Evolutionary conservation across 2,797 vertebrate species (phyloP).

Genomic region (Eulemur albifrons): DNA sequence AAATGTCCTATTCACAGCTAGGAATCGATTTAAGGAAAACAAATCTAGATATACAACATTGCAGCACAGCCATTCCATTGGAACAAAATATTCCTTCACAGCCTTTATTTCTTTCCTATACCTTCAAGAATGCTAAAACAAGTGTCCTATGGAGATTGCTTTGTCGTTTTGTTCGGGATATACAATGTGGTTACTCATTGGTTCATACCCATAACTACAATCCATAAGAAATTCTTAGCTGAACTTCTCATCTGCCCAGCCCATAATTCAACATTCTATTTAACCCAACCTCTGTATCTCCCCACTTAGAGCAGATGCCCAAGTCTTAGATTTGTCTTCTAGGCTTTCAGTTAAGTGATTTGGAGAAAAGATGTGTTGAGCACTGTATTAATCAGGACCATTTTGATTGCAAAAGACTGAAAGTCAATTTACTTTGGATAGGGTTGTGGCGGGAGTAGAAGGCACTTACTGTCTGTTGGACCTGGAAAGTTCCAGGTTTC

Average conservation of each 20-base stretch:
- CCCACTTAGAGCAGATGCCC: neutral
- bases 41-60: neutral
- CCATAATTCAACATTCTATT: neutral
- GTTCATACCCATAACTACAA: neutral
- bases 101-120: neutral
- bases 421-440: neutral
- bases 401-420: neutral
- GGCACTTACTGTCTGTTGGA: neutral
- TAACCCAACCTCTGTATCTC: neutral
- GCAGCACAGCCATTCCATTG: neutral
- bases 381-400: neutral
- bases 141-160: neutral
- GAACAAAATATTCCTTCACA: neutral
- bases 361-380: neutral
- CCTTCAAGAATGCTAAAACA: neutral
- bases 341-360: neutral
- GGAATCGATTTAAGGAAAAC: neutral
- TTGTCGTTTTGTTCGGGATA: neutral
- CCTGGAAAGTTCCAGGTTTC: neutral
- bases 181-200: neutral
- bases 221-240: neutral
- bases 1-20: neutral
- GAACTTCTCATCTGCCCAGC: neutral
- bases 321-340: neutral
- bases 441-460: rapidly evolving